Base-by-base conservation (phyloP, 2,888 invertebrate genomes). In the Ennomos quercinarius region DNA sequence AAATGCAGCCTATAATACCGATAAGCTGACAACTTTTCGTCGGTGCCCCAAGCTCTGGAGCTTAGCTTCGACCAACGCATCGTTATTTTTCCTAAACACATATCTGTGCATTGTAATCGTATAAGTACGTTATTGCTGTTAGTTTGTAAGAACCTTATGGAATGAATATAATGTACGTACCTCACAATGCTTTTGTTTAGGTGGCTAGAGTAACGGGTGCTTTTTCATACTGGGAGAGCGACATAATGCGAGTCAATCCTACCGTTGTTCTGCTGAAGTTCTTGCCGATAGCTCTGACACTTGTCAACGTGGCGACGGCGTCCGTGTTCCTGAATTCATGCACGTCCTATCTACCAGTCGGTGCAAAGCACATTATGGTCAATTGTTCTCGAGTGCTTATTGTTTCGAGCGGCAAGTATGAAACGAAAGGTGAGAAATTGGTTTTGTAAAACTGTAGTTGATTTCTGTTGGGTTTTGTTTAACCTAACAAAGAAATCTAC, bases 181-280 rank as follows among this genome's bases (percentile, higher is more conserved):
- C 47, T 47, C 51, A 46, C 54, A 52, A 63, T 54, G 44, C 59
- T 37, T 63, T 72, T 75, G 70, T 77, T 54, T 67, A 91, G 91
- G 84, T 91, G 54, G 78, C 86, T 12, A 81, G 91, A 75, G 77
- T 91, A 72, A 83, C 80, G 11, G 84, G 86, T 9, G 82, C 91
- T 36, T 88, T 89, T 67, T 73, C 81, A 3, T 89, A 86, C 69
- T 89, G 85, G 85, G 90, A 89, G 63, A 73, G 80, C 36, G 81
- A 91, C 60, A 90, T 92, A 73, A 87, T 91, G 86, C 76, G 78
- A 45, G 78, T 84, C 46, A 91, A 83, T 66, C 80, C 86, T 43
- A 78, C 80, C 1, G 80, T 89, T 3, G 83, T 86, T 1, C 71
- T 92, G 10, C 50, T 90, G 10, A 91, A 91, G 76, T 91, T 85